Percentiles rank a stretch among this genome's conserved stretches.
These are phyloP conservation scores for Ctenodactylus gundi DNA, from an alignment of 2,113 vertebrate species.

Conservation along the genomic window DNA sequence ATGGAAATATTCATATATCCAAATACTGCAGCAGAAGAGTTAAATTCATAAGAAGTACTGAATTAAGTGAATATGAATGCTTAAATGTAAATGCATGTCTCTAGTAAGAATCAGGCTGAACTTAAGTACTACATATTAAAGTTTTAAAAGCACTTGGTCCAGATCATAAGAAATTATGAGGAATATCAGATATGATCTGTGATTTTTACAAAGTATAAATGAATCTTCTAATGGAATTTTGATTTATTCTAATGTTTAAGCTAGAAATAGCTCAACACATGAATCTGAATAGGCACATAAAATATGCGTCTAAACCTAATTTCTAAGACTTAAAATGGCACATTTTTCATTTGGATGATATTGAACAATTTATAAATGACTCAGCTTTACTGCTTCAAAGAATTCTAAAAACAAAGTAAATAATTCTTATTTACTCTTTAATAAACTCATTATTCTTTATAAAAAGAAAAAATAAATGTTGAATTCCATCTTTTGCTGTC, in stretches of 20 bases:
- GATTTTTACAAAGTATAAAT: slow-evolving; percentile 17
- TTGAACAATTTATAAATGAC: background rate
- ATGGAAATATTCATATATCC: too few species aligned
- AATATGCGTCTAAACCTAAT: slow-evolving; percentile 28
- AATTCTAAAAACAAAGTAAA: background rate
- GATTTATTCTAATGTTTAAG: slow-evolving; percentile 28
- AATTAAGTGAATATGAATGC: background rate
- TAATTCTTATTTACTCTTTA: background rate
- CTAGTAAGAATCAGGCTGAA: slow-evolving; percentile 2
- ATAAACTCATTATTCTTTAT: background rate
- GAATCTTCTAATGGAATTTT: background rate
- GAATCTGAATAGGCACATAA: slow-evolving; percentile 5
- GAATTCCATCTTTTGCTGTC: background rate
- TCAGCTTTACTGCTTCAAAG: background rate
- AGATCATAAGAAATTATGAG: background rate
- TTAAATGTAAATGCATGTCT: background rate
- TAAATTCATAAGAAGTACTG: background rate
- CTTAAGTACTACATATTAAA: background rate
- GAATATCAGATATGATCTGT: slow-evolving; percentile 14
- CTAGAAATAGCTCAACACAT: background rate
- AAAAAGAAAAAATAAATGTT: background rate
- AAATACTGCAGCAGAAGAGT: too few species aligned
- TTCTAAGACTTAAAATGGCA: background rate
- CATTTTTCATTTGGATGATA: background rate
- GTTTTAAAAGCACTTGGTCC: slow-evolving; percentile 12